Evolutionary conservation across 37 sponge, comb jelly and placozoan genomes (phyloP).

Genomic region (Geodia barretti): DNA sequence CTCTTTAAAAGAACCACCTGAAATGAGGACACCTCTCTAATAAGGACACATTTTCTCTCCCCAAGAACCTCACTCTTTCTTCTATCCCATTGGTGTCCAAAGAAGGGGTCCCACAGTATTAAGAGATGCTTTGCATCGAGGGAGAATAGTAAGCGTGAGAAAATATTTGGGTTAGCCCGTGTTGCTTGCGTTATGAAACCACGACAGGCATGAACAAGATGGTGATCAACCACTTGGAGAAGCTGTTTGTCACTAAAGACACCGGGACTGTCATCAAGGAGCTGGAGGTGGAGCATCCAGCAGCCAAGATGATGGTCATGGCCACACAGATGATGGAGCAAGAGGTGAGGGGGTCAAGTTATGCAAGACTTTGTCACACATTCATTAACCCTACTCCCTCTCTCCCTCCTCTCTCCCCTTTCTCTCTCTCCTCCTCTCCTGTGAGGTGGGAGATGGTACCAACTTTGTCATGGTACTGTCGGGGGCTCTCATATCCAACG

Average conservation of each 20-base stretch:
- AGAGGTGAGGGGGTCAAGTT: conserved; percentile 63
- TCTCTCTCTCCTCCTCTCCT: not conserved
- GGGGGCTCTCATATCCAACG: conserved; percentile 90
- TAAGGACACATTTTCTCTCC: not conserved
- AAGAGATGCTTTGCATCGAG: not conserved
- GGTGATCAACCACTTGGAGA: conserved; percentile 98
- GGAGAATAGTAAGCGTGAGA: not conserved
- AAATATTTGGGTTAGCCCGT: not conserved
- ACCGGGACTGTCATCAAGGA: conserved; percentile 95
- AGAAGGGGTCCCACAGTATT: too few species aligned
- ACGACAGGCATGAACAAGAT: conserved; percentile 93
- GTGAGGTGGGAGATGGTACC: conserved; percentile 94
- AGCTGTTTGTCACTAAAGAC: conserved; percentile 98
- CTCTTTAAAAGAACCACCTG: too few species aligned
- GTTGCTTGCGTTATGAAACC: not conserved
- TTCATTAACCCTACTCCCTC: not conserved
- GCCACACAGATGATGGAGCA: conserved; percentile 91
- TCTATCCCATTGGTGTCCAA: too few species aligned
- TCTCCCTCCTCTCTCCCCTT: not conserved
- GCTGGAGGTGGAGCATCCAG: conserved; percentile 97
- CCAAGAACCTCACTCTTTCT: too few species aligned
- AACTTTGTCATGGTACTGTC: conserved; percentile 96
- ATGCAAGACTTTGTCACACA: not conserved
- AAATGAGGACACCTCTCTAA: conserved; percentile 7
- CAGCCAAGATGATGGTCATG: conserved; percentile 96